phyloP scores from a whole-genome alignment of 2,113 vertebrate species.

The Chroicocephalus ridibundus region DNA sequence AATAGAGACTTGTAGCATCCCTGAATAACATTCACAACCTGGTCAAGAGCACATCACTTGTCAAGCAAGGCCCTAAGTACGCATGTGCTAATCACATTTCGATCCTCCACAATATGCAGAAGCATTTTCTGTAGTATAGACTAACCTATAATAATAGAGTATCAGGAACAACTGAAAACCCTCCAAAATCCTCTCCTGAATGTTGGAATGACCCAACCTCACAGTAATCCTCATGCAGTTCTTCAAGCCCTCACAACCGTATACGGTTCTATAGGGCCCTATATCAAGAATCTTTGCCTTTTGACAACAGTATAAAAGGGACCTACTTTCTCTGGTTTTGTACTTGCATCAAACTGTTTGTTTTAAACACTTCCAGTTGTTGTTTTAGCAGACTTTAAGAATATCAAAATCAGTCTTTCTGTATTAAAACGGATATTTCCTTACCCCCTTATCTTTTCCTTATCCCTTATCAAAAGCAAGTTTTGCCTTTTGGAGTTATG shows the following conservation, averaged over 20 bases:
- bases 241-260: background rate
- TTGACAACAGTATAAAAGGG: slow-evolving; percentile 8
- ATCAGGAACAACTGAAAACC: background rate
- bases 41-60: background rate
- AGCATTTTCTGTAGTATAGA: background rate
- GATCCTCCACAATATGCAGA: background rate
- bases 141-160: background rate
- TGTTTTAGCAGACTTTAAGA: background rate
- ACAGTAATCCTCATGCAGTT: background rate
- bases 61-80: background rate
- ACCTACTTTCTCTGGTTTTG: background rate
- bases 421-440: background rate
- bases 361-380: background rate
- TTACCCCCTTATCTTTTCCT: background rate
- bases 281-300: slow-evolving; percentile 46
- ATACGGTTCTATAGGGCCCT: background rate
- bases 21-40: background rate
- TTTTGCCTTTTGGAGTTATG: background rate
- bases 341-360: background rate
- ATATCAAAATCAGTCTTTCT: background rate
- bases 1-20: background rate
- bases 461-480: slow-evolving; percentile 19
- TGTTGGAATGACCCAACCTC: background rate
- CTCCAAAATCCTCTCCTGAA: background rate
- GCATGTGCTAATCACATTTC: background rate